Evolutionary conservation across 2,888 invertebrate species (phyloP).

Genomic region (Merodon equestris): DNA sequence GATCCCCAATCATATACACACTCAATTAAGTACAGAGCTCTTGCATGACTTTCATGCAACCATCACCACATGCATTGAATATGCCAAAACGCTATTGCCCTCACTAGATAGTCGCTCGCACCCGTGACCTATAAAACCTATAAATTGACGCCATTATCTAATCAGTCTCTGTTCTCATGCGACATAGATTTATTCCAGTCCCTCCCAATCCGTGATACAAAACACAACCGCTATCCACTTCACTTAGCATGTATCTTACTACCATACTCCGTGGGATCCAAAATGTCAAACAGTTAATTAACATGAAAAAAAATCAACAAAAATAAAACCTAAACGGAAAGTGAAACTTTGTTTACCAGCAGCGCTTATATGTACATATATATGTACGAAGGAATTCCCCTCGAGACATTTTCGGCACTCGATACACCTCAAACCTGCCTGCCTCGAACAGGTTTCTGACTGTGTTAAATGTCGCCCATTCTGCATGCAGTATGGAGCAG

Average conservation of each 20-base stretch:
- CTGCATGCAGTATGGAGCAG: constrained; percentile 7
- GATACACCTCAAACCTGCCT: neutral
- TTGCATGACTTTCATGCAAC: no score
- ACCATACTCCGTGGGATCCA: constrained; percentile 7
- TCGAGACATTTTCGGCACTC: constrained; percentile 26
- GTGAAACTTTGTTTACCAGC: constrained; percentile 60
- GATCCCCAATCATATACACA: no score
- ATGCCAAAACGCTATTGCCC: no score
- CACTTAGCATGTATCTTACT: neutral
- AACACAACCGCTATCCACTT: no score
- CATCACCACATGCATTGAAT: no score
- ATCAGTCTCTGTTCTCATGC: constrained; percentile 23
- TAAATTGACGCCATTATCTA: constrained; percentile 13
- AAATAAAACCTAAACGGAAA: constrained; percentile 42
- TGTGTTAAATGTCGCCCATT: constrained; percentile 51
- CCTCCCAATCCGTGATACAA: constrained; percentile 9
- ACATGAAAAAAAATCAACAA: constrained; percentile 35
- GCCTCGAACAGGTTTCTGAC: constrained; percentile 50
- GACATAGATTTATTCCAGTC: constrained; percentile 31
- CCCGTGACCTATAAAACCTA: neutral
- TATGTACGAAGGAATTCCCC: constrained; percentile 46
- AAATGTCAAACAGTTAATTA: constrained; percentile 63
- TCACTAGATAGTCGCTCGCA: no score
- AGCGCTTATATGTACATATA: constrained; percentile 39
- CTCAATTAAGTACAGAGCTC: no score